Conservation (phyloP, 2,113 vertebrate genomes). For the Rissa tridactyla region DNA sequence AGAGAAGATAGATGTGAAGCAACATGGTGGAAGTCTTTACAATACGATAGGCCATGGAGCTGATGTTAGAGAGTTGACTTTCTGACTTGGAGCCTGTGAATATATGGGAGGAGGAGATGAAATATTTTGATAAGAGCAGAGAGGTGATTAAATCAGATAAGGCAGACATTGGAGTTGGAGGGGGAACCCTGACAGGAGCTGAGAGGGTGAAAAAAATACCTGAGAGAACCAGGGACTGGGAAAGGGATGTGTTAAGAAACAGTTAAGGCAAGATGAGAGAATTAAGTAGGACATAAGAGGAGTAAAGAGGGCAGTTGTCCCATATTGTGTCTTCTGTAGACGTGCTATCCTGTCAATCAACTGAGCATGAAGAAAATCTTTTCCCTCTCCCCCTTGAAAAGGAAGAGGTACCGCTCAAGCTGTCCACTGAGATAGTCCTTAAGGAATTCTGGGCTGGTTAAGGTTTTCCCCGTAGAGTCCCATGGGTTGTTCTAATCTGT, state of each 20-base stretch:
- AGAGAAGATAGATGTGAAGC: neutral
- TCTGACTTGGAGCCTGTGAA: neutral
- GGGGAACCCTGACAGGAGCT: neutral
- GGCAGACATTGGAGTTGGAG: neutral
- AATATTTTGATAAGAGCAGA: neutral
- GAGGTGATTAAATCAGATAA: neutral
- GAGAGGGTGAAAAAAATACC: neutral
- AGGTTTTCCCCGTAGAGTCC: accelerated
- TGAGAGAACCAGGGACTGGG: neutral
- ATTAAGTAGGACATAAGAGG: neutral
- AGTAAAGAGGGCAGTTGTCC: neutral
- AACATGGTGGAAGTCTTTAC: neutral
- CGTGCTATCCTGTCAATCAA: neutral
- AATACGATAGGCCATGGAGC: neutral
- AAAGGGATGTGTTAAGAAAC: neutral
- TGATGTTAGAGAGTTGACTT: neutral
- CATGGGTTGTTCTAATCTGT: neutral
- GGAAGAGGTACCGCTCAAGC: neutral
- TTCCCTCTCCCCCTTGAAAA: neutral
- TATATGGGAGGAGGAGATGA: neutral
- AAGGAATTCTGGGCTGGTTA: neutral
- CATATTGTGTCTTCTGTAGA: neutral
- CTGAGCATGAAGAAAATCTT: neutral
- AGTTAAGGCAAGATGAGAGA: neutral
- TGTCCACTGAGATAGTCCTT: too few relatives aligned